Base-by-base conservation (phyloP, 2,797 vertebrate genomes). In the Diglossa cyanea region DNA sequence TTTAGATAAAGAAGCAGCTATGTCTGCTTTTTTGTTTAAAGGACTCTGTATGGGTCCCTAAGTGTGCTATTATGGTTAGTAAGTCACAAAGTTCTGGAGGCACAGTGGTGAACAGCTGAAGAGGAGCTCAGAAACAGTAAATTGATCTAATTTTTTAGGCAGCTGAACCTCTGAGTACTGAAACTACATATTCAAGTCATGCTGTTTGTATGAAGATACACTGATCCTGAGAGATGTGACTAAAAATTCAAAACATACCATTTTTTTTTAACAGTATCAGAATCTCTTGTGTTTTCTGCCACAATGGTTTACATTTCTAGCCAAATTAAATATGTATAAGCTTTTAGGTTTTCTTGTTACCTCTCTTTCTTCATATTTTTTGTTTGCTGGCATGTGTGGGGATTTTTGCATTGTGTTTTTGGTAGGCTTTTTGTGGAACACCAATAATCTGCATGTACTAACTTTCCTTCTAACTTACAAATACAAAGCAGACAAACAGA, bases 231-330 rank as follows among this genome's bases (percentile, higher is more conserved):
- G 33, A 84, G 18, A 31, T 20, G 25, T 16, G 21, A 63, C 48
- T 53, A 40, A 75, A 37, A 75, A 5, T 51, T n/a, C 37, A 75
- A n/a, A 72, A 6, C 2, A 16, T 68, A 9, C 1, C 2, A 0
- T n/a, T 24, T 1, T 2, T 15, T 63, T 33, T 4, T 50, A 74
- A 13, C 2, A 11, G 2, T 15, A 20, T 24, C 4, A 18, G 42
- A 62, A 33, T 30, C 8, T 72, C 8, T 47, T 65, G 6, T 40
- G 28, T 70, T 19, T 19, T n/a, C 51, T 66, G 7, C 6, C 6
- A 20, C 6, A 58, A 2, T n/a, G 21, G 3, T 35, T 90, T 87
- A 50, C 2, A 25, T 33, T 71, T 68, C 30, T 57, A 75, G 14
- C 7, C 9, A 44, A 77, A 39, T 63, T 40, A 70, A 80, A 88